Conservation (phyloP, 2,113 vertebrate species). For the Miniopterus natalensis region DNA sequence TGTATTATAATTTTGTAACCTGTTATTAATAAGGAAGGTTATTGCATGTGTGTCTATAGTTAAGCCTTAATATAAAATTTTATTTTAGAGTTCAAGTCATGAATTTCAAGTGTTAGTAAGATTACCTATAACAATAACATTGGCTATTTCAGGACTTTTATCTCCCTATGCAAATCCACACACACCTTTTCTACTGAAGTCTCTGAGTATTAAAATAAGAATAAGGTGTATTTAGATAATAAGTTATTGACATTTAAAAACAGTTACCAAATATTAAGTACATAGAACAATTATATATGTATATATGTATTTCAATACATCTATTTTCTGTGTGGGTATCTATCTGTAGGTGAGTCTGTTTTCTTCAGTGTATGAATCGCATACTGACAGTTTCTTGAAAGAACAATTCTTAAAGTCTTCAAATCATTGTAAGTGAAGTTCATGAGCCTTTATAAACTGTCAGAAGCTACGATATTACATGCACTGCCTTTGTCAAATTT, state of each 20-base stretch:
- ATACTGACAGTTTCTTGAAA: conserved; percentile 61
- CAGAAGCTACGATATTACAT: conserved; percentile 41
- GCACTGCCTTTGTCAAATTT: conserved; percentile 59
- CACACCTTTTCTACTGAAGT: neutral
- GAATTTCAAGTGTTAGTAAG: neutral
- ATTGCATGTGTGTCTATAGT: neutral
- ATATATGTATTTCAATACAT: neutral
- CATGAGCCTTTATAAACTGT: conserved; percentile 72
- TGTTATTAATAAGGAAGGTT: neutral
- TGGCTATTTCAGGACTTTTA: neutral
- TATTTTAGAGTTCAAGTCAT: neutral
- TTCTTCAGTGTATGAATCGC: conserved; percentile 40
- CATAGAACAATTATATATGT: neutral
- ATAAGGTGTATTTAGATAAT: neutral
- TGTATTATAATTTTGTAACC: neutral
- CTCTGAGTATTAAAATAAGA: neutral
- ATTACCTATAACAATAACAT: neutral
- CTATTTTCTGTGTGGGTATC: neutral
- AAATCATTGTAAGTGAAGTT: conserved; percentile 62
- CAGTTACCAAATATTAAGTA: neutral
- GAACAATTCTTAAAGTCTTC: conserved; percentile 52
- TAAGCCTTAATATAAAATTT: neutral
- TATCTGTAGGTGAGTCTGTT: neutral
- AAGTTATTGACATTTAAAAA: neutral
- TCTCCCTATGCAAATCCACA: neutral